Base-by-base conservation (phyloP, 2,888 invertebrate species). In the Caenorhabditis becei region DNA sequence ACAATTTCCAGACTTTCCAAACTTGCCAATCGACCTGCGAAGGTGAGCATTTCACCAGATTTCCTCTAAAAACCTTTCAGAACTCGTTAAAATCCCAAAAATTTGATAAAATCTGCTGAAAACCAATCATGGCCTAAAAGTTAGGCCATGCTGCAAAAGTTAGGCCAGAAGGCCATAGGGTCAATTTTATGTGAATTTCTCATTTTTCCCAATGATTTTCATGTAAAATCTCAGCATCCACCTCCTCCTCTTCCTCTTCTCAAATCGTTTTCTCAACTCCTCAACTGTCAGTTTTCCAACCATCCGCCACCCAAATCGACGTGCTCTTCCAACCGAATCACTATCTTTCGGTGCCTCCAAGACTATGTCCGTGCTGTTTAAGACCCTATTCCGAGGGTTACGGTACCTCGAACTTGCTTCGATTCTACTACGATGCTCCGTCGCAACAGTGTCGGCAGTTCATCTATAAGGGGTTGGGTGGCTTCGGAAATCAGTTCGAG, bases 1-100 rank as follows among this genome's bases (percentile, higher is more conserved):
- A 91, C 86, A 91, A 91, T 84, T 91, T 91, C 87, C 88, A 88
- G 56, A 89, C 88, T 20, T 89, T 88, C 85, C 89, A 91, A 62
- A 80, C 85, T 14, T 91, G 91, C 61, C 89, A 90, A 75, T 82
- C 86, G 37, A 71, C 87, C 26, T 91, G 91, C 69, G 90, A 91
- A 89, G 90, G 91, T 91, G 56, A 69, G 72, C n/a, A 26, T 53
- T 23, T 23, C 23, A 53, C 20, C 7, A 4, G 10, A 23, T 26
- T 26, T 28, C 24, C 20, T 11, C 23, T 56, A 8, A 56, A 56
- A 56, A 56, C n/a, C n/a, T 56, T 32, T 26, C 26, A 10, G 32
- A 35, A 20, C 8, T 5, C 23, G 4, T 8, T 8, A 35, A 10
- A 35, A 8, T 35, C 10, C 35, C 35, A 35, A 35, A 35, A 35